A percentile compares a stretch with the other conserved stretches of the same genome.
Evolutionary conservation across 2,888 invertebrate species (phyloP).

Genomic region (Oligia fasciuncula): DNA sequence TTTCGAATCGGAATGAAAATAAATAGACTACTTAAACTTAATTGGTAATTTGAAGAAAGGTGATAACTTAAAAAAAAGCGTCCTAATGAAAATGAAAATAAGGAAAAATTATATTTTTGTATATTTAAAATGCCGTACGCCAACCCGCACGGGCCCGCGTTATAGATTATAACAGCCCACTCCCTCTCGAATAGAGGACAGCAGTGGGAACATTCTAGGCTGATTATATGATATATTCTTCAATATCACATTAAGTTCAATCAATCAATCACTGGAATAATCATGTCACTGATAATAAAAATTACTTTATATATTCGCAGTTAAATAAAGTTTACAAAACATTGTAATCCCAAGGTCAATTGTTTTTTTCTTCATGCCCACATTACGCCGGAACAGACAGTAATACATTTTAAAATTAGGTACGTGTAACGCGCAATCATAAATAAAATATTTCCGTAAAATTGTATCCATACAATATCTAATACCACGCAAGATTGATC

Average conservation of each 20-base stretch:
- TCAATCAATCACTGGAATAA: neutral
- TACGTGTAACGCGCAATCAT: constrained; percentile 31
- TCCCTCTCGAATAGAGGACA: neutral
- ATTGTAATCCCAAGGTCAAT: neutral
- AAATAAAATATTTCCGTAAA: constrained; percentile 32
- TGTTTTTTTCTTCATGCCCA: neutral
- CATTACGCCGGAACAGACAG: neutral
- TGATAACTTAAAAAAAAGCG: neutral
- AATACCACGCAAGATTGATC: constrained; percentile 3
- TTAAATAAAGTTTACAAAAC: neutral
- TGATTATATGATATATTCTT: neutral
- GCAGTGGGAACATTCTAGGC: neutral
- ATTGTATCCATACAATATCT: constrained; percentile 9
- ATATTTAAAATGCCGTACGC: neutral
- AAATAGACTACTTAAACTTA: constrained; percentile 23
- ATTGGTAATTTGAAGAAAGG: constrained; percentile 6
- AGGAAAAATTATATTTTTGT: neutral
- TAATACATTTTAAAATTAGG: constrained; percentile 26
- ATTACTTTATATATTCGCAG: neutral
- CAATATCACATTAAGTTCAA: neutral
- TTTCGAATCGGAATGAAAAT: constrained; percentile 26
- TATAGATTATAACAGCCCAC: neutral
- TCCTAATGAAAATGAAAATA: neutral
- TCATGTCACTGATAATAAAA: neutral
- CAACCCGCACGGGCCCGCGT: too few species aligned